These are phyloP conservation scores for Hirtodrosophila histrioides DNA, from an alignment of 2,888 invertebrate species.

Conservation along the genomic window DNA sequence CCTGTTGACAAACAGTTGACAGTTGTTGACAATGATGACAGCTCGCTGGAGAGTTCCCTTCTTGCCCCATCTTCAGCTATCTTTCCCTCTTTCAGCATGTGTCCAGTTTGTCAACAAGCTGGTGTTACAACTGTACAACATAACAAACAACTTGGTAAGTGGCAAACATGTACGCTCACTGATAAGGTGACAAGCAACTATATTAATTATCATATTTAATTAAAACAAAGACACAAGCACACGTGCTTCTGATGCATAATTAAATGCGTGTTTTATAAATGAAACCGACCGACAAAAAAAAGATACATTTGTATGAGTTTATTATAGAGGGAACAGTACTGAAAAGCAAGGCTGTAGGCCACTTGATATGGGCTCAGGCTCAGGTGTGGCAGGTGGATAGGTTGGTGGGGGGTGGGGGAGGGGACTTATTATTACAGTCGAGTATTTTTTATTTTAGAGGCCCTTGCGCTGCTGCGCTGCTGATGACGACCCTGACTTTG, in stretches of 20 bases:
- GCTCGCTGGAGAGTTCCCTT: constrained; percentile 15
- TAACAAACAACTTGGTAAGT: not conserved
- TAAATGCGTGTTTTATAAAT: constrained; percentile 16
- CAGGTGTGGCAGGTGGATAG: constrained; percentile 7
- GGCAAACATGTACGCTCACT: not conserved
- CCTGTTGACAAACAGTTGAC: constrained; percentile 65
- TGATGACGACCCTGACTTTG: constrained; percentile 70
- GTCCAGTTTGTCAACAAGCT: not conserved
- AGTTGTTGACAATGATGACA: constrained; percentile 62
- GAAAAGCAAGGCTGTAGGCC: constrained; percentile 38
- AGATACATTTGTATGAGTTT: constrained; percentile 3
- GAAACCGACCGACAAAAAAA: constrained; percentile 1
- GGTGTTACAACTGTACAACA: too few relatives aligned
- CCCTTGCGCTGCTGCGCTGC: constrained; percentile 1
- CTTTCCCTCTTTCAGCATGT: not conserved
- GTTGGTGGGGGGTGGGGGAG: not conserved
- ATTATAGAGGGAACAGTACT: not conserved
- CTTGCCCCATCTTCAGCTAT: not conserved
- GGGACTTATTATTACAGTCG: constrained; percentile 12
- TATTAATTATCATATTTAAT: constrained; percentile 74
- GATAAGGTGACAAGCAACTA: not conserved
- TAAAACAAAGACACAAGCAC: constrained; percentile 23
- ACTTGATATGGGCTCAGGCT: constrained; percentile 34
- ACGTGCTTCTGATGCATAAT: constrained; percentile 53
- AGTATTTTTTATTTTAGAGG: constrained; percentile 16